These are phyloP conservation scores for Ptiloglossa arizonensis DNA, from an alignment of 1,140 invertebrate genomes.

Conservation along the genomic window DNA sequence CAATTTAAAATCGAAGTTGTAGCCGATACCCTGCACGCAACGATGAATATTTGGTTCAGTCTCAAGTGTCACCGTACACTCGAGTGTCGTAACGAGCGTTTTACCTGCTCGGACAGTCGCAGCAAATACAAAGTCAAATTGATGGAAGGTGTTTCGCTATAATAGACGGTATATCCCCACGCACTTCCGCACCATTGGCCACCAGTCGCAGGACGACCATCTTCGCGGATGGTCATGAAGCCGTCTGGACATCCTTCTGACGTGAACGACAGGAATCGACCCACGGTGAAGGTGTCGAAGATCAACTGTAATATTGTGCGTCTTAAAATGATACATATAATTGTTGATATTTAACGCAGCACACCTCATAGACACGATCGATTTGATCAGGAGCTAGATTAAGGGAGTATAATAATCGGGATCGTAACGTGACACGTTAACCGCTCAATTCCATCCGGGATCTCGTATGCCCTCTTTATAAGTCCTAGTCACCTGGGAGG, in stretches of 20 bases:
- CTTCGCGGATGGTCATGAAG: conserved; percentile 89
- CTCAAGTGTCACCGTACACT: not conserved
- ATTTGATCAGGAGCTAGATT: no score
- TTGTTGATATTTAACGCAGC: no score
- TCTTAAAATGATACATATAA: no score
- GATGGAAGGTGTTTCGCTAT: conserved; percentile 90
- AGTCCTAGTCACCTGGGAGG: no score
- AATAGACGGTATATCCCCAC: conserved; percentile 93
- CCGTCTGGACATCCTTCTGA: conserved; percentile 91
- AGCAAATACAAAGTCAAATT: conserved; percentile 88
- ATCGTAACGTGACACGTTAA: no score
- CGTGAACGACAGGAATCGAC: conserved; percentile 88
- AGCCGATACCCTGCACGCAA: conserved; percentile 86
- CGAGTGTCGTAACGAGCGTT: not conserved
- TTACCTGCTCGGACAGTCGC: conserved; percentile 88
- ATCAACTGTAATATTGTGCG: conserved; percentile 86
- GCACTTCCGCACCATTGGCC: conserved; percentile 93
- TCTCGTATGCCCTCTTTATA: no score
- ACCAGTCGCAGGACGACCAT: conserved; percentile 86
- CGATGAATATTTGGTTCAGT: not conserved
- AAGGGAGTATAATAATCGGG: no score
- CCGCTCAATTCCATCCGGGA: no score
- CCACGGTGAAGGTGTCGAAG: conserved; percentile 89
- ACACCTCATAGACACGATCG: no score
- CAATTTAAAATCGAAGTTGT: conserved; percentile 92